Conservation (phyloP, 2,113 vertebrate species). For the Callipepla squamata region DNA sequence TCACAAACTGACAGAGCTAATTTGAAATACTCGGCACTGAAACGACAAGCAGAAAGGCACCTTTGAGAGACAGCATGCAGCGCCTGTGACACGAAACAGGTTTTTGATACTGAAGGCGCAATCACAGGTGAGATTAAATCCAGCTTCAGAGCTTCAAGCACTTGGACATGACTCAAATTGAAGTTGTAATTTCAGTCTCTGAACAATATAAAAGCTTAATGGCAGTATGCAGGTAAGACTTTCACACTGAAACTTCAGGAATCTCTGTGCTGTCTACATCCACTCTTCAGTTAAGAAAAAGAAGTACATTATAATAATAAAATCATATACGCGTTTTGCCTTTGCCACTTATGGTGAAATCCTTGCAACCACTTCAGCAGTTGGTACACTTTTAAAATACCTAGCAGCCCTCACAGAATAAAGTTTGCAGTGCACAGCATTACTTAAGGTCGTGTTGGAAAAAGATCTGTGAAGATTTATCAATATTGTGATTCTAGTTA, state of each 20-base stretch:
- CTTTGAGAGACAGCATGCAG: neutral
- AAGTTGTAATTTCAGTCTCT: neutral
- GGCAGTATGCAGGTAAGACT: neutral
- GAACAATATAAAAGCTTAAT: neutral
- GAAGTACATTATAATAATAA: neutral
- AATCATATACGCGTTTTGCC: neutral
- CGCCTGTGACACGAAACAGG: accelerated
- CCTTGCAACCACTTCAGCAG: neutral
- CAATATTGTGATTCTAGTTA: neutral
- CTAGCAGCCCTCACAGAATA: neutral
- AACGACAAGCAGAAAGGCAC: neutral
- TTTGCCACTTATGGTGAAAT: neutral
- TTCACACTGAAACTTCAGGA: neutral
- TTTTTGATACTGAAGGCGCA: neutral
- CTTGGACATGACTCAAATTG: neutral
- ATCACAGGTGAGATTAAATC: neutral
- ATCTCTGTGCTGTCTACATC: neutral
- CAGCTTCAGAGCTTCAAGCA: neutral
- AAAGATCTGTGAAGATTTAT: neutral
- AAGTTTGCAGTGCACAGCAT: neutral
- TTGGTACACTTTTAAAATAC: neutral
- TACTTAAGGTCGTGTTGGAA: neutral
- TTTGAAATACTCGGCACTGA: constrained; percentile 18
- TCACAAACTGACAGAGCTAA: constrained; percentile 45
- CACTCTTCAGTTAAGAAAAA: neutral